A percentile compares a stretch with the other conserved stretches of the same genome.
phyloP scores from a whole-genome alignment of 1,140 invertebrate genomes.

The Homalodisca vitripennis region DNA sequence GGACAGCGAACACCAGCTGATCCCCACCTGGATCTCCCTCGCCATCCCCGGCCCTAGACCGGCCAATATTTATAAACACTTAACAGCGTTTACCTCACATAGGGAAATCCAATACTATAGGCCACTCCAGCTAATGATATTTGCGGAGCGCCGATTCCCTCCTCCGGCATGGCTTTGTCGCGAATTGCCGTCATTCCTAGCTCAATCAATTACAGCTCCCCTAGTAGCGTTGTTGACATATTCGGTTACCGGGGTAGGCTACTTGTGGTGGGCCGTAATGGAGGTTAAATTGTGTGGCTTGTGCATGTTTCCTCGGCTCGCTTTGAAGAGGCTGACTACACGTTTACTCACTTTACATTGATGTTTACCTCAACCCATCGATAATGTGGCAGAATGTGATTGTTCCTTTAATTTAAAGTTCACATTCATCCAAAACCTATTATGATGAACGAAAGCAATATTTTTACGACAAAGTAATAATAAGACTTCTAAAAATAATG shows the following conservation, averaged over 20 bases:
- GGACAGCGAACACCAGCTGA: not conserved
- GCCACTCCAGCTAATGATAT: not conserved
- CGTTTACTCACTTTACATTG: no score
- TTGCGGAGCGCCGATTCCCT: not conserved
- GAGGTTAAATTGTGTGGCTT: not conserved
- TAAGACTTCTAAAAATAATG: no score
- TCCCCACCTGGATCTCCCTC: not conserved
- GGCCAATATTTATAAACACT: not conserved
- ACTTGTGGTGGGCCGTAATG: not conserved
- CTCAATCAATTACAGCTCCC: not conserved
- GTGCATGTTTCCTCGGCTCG: no score
- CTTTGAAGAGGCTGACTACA: no score
- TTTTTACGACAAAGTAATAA: no score
- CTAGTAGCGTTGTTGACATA: not conserved
- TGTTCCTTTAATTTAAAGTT: no score
- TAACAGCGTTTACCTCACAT: no score
- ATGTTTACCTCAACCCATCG: no score
- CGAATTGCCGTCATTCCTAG: no score
- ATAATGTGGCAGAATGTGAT: no score
- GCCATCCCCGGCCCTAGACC: not conserved
- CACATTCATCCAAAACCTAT: no score
- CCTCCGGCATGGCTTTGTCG: not conserved
- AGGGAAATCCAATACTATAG: not conserved
- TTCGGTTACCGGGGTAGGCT: not conserved
- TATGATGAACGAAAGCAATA: no score